These are phyloP conservation scores for Agapetus fuscipes DNA, from an alignment of 2,888 invertebrate species.

Conservation along the genomic window DNA sequence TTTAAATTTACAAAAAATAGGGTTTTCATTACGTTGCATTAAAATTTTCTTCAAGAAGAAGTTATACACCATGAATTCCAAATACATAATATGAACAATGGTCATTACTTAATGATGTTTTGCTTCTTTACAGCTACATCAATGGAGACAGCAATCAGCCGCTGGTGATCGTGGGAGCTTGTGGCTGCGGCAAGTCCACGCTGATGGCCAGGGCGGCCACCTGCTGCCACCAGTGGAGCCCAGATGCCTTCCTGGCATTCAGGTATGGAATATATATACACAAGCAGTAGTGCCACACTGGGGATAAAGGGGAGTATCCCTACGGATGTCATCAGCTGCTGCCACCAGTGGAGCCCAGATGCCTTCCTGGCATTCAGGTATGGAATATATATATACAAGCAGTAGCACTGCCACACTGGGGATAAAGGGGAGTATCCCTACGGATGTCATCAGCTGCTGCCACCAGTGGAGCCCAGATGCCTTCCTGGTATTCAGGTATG, in stretches of 20 bases:
- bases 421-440: too few relatives aligned
- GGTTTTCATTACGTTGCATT: too few relatives aligned
- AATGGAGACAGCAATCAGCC: conserved; percentile 51
- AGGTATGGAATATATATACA: conserved; percentile 29
- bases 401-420: too few relatives aligned
- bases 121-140: conserved; percentile 47
- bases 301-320: too few relatives aligned
- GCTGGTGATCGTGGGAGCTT: conserved; percentile 63
- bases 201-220: conserved; percentile 64
- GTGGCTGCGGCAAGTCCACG: conserved; percentile 79
- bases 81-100: not conserved
- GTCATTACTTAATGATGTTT: not conserved
- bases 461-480: conserved; percentile 56
- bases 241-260: conserved; percentile 47
- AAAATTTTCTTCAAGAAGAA: too few relatives aligned
- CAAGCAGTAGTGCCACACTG: too few relatives aligned
- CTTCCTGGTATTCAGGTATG: conserved; percentile 38
- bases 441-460: too few relatives aligned
- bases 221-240: conserved; percentile 52
- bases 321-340: conserved; percentile 42
- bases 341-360: conserved; percentile 55
- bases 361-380: conserved; percentile 41
- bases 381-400: too few relatives aligned
- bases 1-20: too few relatives aligned
- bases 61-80: too few relatives aligned